Evolutionary conservation across 2,113 vertebrate genomes (phyloP), one percentile per base, ranked within the genome.

Genomic region (Dromas ardeola): DNA sequence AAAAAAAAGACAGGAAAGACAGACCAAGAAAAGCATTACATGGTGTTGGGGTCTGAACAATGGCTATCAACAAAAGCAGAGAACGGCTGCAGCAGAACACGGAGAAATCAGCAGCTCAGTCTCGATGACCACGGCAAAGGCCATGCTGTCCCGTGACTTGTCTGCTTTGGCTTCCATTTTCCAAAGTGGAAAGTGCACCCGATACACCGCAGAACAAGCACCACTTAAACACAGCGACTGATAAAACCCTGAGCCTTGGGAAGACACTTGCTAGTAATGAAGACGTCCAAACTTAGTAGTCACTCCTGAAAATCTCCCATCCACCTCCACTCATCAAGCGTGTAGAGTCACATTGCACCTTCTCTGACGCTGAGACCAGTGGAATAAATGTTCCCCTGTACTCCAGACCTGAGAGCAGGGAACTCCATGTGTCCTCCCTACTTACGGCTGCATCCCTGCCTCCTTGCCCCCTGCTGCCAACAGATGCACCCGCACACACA

Each of bases 281-380:
- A 52, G 47, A 16, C 22, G 63, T 16, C 5, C 22, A 3, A 36
- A 58, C 7, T 15, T 22, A 13, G 5, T 1, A 42, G 50, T 26
- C 25, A 19, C 14, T 71, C 32, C 40, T 38, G 59, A 22, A 91
- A 47, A 77, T 38, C 47, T 55, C 38, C 34, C 58, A 50, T 15
- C 62, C 47, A 12, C 4, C 5, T 14, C 45, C 32, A 13, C 15
- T 15, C 50, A n/a, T 22, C 53, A 36, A 29, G 27, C 4, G 53
- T 11, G 66, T 29, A 23, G 63, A 66, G 47, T 45, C n/a, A 38
- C 2, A 15, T 0, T 47, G 55, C 69, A 59, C 9, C 43, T 55
- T 30, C 55, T 50, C 2, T 3, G 38, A 38, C 1, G 2, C 47
- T 1, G 27, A 38, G 53, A 27, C 8, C 15, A 4, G 27, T 0